A percentile compares a stretch with the other conserved stretches of the same genome.
Evolutionary conservation across 2,888 invertebrate genomes (phyloP).

Genomic region (Cheilosia pagana): DNA sequence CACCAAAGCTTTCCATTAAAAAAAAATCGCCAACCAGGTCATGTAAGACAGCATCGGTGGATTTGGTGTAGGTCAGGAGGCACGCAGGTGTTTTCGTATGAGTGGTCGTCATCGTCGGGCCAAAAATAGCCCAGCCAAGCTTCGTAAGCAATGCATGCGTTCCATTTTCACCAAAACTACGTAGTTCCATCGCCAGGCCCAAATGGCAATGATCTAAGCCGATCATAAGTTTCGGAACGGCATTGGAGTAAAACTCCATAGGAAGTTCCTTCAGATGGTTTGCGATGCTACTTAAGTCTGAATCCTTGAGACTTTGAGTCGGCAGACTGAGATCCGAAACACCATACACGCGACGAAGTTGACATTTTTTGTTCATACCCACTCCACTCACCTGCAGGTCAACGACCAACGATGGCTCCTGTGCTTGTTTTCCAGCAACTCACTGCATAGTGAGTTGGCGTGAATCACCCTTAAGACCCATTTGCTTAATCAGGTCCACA

Average conservation of each 20-base stretch:
- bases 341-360: slow-evolving; percentile 14
- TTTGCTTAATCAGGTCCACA: slow-evolving; percentile 22
- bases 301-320: slow-evolving; percentile 13
- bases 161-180: no score
- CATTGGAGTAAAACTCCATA: slow-evolving; percentile 11
- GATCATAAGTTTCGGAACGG: slow-evolving; percentile 46
- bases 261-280: slow-evolving; percentile 25
- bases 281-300: slow-evolving; percentile 14
- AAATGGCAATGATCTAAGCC: slow-evolving; percentile 63
- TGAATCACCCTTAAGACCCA: slow-evolving; percentile 50
- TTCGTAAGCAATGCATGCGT: no score
- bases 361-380: slow-evolving; percentile 10
- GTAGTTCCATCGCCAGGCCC: slow-evolving; percentile 38
- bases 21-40: not conserved
- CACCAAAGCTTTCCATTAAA: not conserved
- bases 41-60: not conserved
- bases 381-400: slow-evolving; percentile 30
- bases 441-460: slow-evolving; percentile 59
- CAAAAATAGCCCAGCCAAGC: no score
- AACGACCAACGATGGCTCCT: slow-evolving; percentile 24
- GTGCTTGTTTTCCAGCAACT: slow-evolving; percentile 36
- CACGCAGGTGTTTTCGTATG: not conserved
- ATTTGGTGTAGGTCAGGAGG: not conserved
- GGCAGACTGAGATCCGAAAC: slow-evolving; percentile 23
- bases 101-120: no score